Conservation (phyloP, 2,888 invertebrate species). For the Alsophila aescularia region DNA sequence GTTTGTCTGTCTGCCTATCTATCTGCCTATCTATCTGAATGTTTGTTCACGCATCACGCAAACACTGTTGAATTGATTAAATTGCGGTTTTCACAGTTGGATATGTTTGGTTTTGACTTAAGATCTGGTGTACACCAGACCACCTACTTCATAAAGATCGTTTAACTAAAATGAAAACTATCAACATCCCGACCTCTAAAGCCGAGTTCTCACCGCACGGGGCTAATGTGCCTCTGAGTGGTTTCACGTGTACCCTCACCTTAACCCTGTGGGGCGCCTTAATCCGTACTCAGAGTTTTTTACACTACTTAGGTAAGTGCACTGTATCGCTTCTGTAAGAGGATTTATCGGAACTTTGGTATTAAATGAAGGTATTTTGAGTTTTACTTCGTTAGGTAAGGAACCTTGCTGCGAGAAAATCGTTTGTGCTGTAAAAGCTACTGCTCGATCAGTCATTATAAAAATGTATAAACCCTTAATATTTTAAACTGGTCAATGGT, state of each 20-base stretch:
- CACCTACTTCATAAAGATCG: not conserved
- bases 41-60: too few species aligned
- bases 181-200: slow-evolving; percentile 18
- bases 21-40: too few species aligned
- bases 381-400: not conserved
- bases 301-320: slow-evolving; percentile 57
- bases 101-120: too few species aligned
- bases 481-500: too few species aligned
- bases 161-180: slow-evolving; percentile 28
- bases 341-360: slow-evolving; percentile 43
- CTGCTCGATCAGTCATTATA: too few species aligned
- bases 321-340: slow-evolving; percentile 66
- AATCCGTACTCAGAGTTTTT: slow-evolving; percentile 73
- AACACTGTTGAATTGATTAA: too few species aligned
- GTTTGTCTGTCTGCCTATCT: too few species aligned
- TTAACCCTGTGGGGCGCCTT: slow-evolving; percentile 57
- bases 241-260: slow-evolving; percentile 73
- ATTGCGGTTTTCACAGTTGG: too few species aligned
- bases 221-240: slow-evolving; percentile 71
- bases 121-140: too few species aligned
- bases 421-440: too few species aligned
- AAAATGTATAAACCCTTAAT: too few species aligned
- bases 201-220: slow-evolving; percentile 35
- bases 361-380: slow-evolving; percentile 1
- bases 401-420: too few species aligned